Evolutionary conservation across 2,888 invertebrate genomes (phyloP), one percentile per base, ranked within the genome.

Genomic region (Agonopterix subpropinquella): DNA sequence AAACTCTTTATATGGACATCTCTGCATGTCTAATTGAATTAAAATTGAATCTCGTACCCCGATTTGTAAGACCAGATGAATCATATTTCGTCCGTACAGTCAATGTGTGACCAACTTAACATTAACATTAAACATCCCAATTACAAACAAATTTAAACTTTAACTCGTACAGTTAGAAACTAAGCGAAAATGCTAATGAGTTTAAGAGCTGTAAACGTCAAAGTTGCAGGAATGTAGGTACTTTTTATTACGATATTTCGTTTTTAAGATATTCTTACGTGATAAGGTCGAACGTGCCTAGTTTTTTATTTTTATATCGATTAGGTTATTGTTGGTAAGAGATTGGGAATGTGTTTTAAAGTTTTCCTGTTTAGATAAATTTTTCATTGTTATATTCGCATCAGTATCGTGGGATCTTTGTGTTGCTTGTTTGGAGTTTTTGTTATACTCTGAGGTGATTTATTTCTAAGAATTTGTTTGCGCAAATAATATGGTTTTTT

Each of bases 231-330:
- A 61, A 57, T 61, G 62, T 66, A 68, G 65, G 73, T 77, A 77
- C 73, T 78, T 81, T 82, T 80, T 82, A 73, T 80, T 77, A 75
- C 67, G 75, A 78, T 78, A 78, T 80, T 79, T 75, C 70, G 67
- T 75, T 71, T 28, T 28, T 58, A 62, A 80, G 83, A 82, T 84
- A 65, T 28, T 28, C 28, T 39, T 65, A 59, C 68, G 63, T 11
- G 85, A 83, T 84, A 83, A 75, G 73, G 67, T 57, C 66, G 58
- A 44, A 62, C 67, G 72, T 67, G 71, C 77, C 75, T 77, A 70
- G 47, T 37, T 44, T 46, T 46, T 67, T 70, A 73, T 76, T 68
- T 73, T 66, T 73, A 69, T 69, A 75, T 80, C 71, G 68, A 67
- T 72, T 68, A 67, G 62, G 69, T 28, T 64, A 79, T 81, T 83